Evolutionary conservation across 2,797 vertebrate species (phyloP).

Genomic region (Todus mexicanus): DNA sequence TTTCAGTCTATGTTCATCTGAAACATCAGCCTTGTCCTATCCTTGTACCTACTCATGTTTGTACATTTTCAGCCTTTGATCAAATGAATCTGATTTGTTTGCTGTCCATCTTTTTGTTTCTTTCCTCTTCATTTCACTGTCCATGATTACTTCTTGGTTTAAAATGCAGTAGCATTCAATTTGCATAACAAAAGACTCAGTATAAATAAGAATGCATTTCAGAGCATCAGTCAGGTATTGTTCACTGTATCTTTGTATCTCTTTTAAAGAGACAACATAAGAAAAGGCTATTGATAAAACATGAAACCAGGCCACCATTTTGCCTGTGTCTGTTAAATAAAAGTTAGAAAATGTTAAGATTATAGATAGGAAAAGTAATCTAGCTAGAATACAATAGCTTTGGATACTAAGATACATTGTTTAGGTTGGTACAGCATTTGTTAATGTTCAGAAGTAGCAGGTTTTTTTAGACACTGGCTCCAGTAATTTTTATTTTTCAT

Average conservation of each 20-base stretch:
- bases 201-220: slow-evolving; percentile 9
- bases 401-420: background rate
- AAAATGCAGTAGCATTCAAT: background rate
- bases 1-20: background rate
- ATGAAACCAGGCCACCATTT: background rate
- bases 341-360: background rate
- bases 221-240: background rate
- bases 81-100: background rate
- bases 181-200: background rate
- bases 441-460: background rate
- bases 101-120: background rate
- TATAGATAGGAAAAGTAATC: background rate
- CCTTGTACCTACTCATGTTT: background rate
- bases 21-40: background rate
- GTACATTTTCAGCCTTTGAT: background rate
- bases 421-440: background rate
- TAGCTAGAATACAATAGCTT: background rate
- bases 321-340: background rate
- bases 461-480: background rate
- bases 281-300: background rate
- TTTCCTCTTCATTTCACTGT: background rate
- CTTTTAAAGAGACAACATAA: background rate
- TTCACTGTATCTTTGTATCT: background rate
- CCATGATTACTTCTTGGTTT: background rate
- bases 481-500: background rate